These are phyloP conservation scores for Trachymyrmex cornetzi DNA, from an alignment of 1,140 invertebrate species.

Conservation along the genomic window DNA sequence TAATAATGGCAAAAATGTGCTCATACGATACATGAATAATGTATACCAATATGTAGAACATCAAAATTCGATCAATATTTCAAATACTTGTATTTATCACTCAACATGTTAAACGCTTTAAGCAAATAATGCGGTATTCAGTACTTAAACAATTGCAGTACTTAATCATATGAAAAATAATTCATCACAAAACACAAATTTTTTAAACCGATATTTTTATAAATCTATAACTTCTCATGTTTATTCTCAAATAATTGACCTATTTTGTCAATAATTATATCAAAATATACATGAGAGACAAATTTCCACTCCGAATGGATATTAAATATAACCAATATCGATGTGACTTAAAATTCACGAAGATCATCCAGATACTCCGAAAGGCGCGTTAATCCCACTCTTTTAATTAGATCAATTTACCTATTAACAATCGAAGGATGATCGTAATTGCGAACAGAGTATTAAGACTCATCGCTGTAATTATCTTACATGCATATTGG, in stretches of 20 bases:
- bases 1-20: not conserved
- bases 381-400: slow-evolving; percentile 21
- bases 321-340: not conserved
- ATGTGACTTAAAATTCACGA: slow-evolving; percentile 24
- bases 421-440: slow-evolving; percentile 1
- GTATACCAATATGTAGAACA: not conserved
- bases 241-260: slow-evolving; percentile 1
- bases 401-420: slow-evolving; percentile 32
- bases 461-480: slow-evolving; percentile 23
- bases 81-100: slow-evolving; percentile 22
- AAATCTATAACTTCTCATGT: not conserved
- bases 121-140: not conserved
- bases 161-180: slow-evolving; percentile 18
- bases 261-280: slow-evolving; percentile 30
- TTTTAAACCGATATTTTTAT: not conserved
- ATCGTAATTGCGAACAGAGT: slow-evolving; percentile 28
- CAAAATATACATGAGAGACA: not conserved
- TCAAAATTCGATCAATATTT: slow-evolving; percentile 8
- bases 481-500: slow-evolving; percentile 49
- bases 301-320: slow-evolving; percentile 11
- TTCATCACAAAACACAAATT: not conserved
- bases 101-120: slow-evolving; percentile 38
- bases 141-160: slow-evolving; percentile 36
- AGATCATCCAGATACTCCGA: slow-evolving; percentile 9
- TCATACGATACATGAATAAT: not conserved